These are phyloP conservation scores for Chlorops oryzae DNA, from an alignment of 1,140 invertebrate genomes.

Conservation along the genomic window DNA sequence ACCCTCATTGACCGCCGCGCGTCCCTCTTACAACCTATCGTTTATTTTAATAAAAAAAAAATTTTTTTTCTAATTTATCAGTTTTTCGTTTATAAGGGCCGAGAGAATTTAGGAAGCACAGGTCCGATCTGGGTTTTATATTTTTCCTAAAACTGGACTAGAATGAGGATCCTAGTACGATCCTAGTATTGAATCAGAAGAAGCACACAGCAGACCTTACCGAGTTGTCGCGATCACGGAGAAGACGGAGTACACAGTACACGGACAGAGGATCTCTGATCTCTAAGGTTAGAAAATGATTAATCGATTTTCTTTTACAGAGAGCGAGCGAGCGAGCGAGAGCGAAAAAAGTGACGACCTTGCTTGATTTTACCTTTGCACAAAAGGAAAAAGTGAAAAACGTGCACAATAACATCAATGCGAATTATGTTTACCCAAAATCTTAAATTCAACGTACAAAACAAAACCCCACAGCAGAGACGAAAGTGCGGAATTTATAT, in stretches of 20 bases:
- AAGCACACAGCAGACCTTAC: too few species aligned
- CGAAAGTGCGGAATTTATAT: not conserved
- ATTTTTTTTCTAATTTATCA: not conserved
- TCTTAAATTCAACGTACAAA: conserved; percentile 24
- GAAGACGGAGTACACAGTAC: too few species aligned
- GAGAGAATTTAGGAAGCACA: too few species aligned
- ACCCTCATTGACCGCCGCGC: conserved; percentile 19
- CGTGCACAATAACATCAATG: too few species aligned
- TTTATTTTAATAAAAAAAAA: not conserved
- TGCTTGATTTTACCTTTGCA: not conserved
- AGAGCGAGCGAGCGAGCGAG: not conserved
- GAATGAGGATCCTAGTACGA: too few species aligned
- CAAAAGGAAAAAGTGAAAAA: conserved; percentile 1
- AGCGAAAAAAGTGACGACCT: not conserved
- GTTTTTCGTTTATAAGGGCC: conserved; percentile 5
- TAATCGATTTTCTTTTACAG: conserved; percentile 7
- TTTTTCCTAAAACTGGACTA: too few species aligned
- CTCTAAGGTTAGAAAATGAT: too few species aligned
- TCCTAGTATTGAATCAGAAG: too few species aligned
- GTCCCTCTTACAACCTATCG: too few species aligned
- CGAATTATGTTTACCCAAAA: conserved; percentile 36
- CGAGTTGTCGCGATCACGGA: too few species aligned
- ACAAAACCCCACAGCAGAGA: conserved; percentile 16
- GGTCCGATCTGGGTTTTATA: too few species aligned
- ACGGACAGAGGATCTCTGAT: too few species aligned